phyloP scores from a whole-genome alignment of 2,113 vertebrate species.

The Pao palembangensis region DNA sequence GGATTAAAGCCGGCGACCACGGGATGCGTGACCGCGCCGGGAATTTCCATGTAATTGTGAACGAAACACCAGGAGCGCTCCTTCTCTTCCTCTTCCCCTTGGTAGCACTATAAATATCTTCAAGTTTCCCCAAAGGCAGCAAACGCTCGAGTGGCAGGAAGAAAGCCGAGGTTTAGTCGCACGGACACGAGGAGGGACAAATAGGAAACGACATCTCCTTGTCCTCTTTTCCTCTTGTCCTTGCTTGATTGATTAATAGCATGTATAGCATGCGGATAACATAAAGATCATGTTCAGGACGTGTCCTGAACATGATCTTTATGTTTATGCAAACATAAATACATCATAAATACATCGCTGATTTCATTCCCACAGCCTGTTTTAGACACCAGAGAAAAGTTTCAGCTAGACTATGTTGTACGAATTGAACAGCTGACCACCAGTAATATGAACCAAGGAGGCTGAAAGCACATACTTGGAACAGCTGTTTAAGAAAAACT shows the following conservation, averaged over 20 bases:
- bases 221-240: constrained; percentile 30
- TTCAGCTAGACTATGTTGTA: too few species aligned
- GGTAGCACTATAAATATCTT: constrained; percentile 58
- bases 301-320: too few species aligned
- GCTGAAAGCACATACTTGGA: too few species aligned
- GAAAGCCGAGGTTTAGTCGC: constrained; percentile 39
- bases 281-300: too few species aligned
- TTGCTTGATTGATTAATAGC: constrained; percentile 27
- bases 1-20: constrained; percentile 69
- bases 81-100: constrained; percentile 43
- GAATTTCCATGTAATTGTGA: constrained; percentile 78
- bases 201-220: constrained; percentile 43
- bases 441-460: too few species aligned
- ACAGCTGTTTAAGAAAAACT: too few species aligned
- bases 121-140: constrained; percentile 51
- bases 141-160: constrained; percentile 25
- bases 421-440: too few species aligned
- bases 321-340: too few species aligned
- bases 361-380: too few species aligned
- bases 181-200: constrained; percentile 44
- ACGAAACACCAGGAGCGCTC: constrained; percentile 51
- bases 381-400: too few species aligned
- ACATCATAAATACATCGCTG: too few species aligned
- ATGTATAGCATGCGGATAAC: background rate
- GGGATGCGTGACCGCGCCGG: constrained; percentile 66